A percentile compares a stretch with the other conserved stretches of the same genome.
Conservation (phyloP, 2,113 vertebrate genomes). For the Tautogolabrus adspersus region DNA sequence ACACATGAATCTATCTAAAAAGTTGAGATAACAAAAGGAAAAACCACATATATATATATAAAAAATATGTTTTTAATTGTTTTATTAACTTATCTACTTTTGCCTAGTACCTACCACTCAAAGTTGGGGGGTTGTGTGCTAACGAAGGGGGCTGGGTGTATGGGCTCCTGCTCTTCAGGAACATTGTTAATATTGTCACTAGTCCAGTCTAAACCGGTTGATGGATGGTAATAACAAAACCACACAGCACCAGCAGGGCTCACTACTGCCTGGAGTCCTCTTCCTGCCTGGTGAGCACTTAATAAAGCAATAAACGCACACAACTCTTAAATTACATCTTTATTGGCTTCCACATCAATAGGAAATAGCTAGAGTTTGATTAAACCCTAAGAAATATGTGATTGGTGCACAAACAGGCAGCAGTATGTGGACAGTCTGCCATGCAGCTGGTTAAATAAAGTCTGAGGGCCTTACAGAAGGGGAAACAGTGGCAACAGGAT, state of each 20-base stretch:
- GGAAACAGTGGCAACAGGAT: background rate
- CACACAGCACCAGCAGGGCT: conserved; percentile 41
- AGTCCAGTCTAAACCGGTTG: conserved; percentile 77
- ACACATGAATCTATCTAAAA: background rate
- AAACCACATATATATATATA: too few species aligned
- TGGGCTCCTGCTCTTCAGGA: conserved; percentile 7
- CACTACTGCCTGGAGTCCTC: conserved; percentile 23
- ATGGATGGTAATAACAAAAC: conserved; percentile 39
- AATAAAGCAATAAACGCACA: background rate
- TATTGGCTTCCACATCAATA: background rate
- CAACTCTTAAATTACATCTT: background rate
- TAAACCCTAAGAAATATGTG: background rate
- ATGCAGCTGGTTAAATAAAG: conserved; percentile 11
- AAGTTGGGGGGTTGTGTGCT: conserved; percentile 1
- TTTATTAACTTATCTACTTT: background rate
- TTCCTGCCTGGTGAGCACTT: background rate
- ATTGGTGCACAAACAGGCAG: background rate
- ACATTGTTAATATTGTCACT: conserved; percentile 41
- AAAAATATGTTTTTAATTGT: too few species aligned
- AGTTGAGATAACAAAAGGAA: background rate
- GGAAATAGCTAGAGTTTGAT: background rate
- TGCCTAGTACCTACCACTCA: too few species aligned
- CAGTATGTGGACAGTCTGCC: background rate
- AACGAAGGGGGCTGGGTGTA: background rate
- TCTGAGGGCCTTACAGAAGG: background rate